phyloP scores from a whole-genome alignment of 2,797 vertebrate genomes.

The Macroramphosus scolopax region DNA sequence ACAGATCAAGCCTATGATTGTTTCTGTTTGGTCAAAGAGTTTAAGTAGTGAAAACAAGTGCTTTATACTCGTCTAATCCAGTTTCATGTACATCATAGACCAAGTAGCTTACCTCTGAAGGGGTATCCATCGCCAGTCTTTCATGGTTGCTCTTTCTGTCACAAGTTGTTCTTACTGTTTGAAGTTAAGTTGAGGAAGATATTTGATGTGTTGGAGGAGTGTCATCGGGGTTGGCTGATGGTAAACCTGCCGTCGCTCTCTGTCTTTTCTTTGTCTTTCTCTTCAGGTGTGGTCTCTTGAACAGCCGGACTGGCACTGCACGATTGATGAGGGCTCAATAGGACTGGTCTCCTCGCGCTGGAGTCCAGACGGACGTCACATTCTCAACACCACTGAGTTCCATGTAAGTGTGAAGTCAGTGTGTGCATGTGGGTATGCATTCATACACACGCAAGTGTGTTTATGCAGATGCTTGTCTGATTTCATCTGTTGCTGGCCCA shows the following conservation, averaged over 20 bases:
- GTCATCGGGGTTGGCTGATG: constrained; percentile 21
- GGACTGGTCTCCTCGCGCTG: constrained; percentile 93
- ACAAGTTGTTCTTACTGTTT: constrained; percentile 16
- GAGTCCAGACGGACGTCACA: constrained; percentile 98
- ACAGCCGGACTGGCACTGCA: constrained; percentile 96
- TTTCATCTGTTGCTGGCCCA: constrained; percentile 82
- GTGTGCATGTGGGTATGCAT: constrained; percentile 48
- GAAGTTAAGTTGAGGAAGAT: constrained; percentile 23
- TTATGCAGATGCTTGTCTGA: constrained; percentile 57
- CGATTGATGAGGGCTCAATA: constrained; percentile 96
- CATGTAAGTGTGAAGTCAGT: constrained; percentile 86
- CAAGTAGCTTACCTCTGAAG: constrained; percentile 79
- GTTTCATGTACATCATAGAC: constrained; percentile 4
- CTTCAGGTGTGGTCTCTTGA: constrained; percentile 96
- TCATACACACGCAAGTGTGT: constrained; percentile 54
- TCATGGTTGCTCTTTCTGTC: constrained; percentile 67
- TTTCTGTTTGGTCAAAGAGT: background rate
- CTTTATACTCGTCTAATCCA: constrained; percentile 4
- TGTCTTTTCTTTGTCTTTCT: constrained; percentile 18
- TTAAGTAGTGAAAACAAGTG: background rate
- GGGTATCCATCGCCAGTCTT: constrained; percentile 83
- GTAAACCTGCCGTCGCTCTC: constrained; percentile 15
- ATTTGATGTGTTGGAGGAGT: constrained; percentile 1
- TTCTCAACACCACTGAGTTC: constrained; percentile 98
- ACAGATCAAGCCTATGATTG: background rate